Conservation (phyloP, 1,140 invertebrate species). For the Aphidius gifuensis region DNA sequence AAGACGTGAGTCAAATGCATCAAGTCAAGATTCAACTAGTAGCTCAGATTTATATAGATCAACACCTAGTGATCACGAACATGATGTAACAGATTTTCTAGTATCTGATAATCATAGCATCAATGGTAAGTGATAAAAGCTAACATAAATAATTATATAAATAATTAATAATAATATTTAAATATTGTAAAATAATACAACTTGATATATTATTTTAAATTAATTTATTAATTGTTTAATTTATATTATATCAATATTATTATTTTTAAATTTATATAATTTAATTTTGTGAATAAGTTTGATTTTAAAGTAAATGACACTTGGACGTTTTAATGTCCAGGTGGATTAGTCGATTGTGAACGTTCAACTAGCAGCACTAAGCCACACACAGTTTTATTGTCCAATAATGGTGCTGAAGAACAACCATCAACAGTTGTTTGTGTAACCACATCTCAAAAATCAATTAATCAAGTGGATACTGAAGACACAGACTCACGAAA, state of each 20-base stretch:
- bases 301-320: neutral
- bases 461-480: conserved; percentile 24
- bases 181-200: neutral
- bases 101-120: conserved; percentile 47
- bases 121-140: conserved; percentile 38
- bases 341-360: conserved; percentile 42
- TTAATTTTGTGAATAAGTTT: no score
- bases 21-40: conserved; percentile 24
- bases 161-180: neutral
- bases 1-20: conserved; percentile 24
- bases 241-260: neutral
- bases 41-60: conserved; percentile 36
- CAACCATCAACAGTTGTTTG: conserved; percentile 29
- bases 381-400: conserved; percentile 41
- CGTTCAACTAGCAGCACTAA: conserved; percentile 45
- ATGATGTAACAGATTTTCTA: conserved; percentile 33
- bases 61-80: conserved; percentile 20
- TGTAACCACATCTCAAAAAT: conserved; percentile 24
- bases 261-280: no score
- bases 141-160: neutral
- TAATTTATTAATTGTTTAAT: neutral
- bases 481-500: conserved; percentile 15
- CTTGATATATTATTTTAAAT: no score
- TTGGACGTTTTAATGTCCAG: conserved; percentile 28
- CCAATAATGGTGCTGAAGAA: conserved; percentile 34